Evolutionary conservation across 2,888 invertebrate genomes (phyloP).

Genomic region (Phengaris alcon): DNA sequence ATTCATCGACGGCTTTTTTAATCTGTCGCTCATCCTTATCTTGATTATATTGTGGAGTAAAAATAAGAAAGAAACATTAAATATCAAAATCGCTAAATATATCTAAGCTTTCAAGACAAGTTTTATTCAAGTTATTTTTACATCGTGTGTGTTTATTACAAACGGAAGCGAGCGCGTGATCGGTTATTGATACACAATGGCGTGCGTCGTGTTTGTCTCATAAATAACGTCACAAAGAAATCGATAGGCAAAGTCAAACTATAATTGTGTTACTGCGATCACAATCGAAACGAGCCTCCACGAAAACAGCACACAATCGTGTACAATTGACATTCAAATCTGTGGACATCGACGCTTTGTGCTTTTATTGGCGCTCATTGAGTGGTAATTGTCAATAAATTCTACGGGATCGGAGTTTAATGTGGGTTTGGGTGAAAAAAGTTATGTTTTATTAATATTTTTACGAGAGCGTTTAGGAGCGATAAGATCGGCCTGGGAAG

Average conservation of each 20-base stretch:
- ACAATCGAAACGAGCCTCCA: conserved; percentile 75
- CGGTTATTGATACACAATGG: conserved; percentile 64
- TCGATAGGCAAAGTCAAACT: conserved; percentile 66
- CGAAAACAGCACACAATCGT: conserved; percentile 75
- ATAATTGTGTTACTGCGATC: conserved; percentile 70
- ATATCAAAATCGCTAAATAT: neutral
- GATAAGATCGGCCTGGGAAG: conserved; percentile 77
- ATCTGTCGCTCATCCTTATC: neutral
- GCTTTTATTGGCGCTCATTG: conserved; percentile 78
- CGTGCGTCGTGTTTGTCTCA: conserved; percentile 67
- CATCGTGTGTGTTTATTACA: conserved; percentile 11
- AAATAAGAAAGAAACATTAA: neutral
- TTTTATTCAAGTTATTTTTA: neutral
- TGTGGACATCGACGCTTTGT: conserved; percentile 76
- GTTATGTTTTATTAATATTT: conserved; percentile 80
- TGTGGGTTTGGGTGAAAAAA: conserved; percentile 79
- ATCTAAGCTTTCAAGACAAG: neutral
- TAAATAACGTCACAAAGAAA: conserved; percentile 68
- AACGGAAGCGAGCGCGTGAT: conserved; percentile 57
- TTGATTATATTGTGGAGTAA: neutral
- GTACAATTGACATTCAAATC: conserved; percentile 79
- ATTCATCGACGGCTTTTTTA: conserved; percentile 36
- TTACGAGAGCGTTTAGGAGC: conserved; percentile 78
- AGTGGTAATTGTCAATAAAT: conserved; percentile 79
- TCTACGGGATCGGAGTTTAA: conserved; percentile 77